Conservation (phyloP, 1,140 invertebrate species). For the Mya arenaria region DNA sequence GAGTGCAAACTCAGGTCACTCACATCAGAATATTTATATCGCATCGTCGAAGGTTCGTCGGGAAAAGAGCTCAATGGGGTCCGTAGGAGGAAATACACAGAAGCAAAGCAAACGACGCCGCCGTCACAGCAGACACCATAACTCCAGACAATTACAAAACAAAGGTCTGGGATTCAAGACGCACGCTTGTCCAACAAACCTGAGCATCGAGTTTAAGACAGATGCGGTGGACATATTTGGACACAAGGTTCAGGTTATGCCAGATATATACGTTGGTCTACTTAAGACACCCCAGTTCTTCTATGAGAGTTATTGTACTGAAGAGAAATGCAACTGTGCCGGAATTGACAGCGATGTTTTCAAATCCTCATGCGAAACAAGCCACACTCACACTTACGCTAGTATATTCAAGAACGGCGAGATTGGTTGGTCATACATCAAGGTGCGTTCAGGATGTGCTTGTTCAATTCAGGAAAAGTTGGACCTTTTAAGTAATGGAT, state of each 20-base stretch:
- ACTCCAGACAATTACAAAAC: no score
- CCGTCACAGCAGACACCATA: no score
- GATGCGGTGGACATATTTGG: neutral
- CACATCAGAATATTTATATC: no score
- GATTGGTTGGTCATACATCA: neutral
- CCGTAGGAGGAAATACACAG: no score
- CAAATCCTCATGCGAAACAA: neutral
- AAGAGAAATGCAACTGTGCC: neutral
- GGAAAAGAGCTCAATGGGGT: no score
- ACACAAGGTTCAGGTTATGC: neutral
- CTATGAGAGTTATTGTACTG: neutral
- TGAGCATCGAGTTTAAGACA: no score
- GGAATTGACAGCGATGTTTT: neutral
- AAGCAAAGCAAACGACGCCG: no score
- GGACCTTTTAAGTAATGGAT: no score
- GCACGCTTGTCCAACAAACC: no score
- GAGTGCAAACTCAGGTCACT: no score
- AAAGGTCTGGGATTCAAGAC: no score
- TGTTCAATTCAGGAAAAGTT: neutral
- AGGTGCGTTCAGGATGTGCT: neutral
- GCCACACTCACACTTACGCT: neutral
- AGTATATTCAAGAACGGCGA: neutral
- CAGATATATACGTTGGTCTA: neutral
- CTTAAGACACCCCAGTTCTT: neutral
- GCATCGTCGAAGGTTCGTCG: no score